Conservation (phyloP, 1,140 invertebrate genomes). For the Lutraria rhynchaena region DNA sequence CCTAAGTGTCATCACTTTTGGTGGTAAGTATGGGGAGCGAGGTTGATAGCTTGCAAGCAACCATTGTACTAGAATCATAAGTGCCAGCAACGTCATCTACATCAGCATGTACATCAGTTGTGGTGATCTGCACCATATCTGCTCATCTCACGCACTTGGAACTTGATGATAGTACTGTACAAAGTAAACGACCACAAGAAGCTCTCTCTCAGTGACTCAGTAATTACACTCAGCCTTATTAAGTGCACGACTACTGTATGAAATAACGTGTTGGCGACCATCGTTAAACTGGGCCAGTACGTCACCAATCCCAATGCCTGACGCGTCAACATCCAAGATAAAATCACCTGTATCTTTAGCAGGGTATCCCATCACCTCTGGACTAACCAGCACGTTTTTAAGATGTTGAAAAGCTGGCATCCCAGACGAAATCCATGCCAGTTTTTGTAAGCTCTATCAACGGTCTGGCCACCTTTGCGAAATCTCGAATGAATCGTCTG, state of each 20-base stretch:
- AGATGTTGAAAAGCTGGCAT: background rate
- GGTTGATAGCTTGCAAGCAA: too few relatives aligned
- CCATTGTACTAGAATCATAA: too few relatives aligned
- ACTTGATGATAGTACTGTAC: slow-evolving; percentile 56
- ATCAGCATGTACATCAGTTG: too few relatives aligned
- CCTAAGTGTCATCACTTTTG: background rate
- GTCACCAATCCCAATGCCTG: slow-evolving; percentile 65
- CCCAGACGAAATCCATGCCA: background rate
- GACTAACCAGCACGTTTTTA: background rate
- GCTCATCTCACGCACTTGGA: too few relatives aligned
- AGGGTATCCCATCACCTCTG: slow-evolving; percentile 43
- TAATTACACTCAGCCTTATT: slow-evolving; percentile 83
- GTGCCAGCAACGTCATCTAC: too few relatives aligned
- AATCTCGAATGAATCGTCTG: slow-evolving; percentile 27
- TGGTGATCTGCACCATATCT: too few relatives aligned
- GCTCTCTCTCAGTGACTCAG: slow-evolving; percentile 66
- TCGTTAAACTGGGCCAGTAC: slow-evolving; percentile 69
- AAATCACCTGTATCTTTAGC: slow-evolving; percentile 18
- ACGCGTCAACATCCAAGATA: slow-evolving; percentile 65
- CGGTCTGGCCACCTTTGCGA: slow-evolving; percentile 45
- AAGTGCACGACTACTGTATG: slow-evolving; percentile 8
- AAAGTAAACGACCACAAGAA: slow-evolving; percentile 61
- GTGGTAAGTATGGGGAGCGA: background rate
- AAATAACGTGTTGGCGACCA: background rate
- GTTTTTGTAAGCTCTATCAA: slow-evolving; percentile 44